Conservation (phyloP, 2,888 invertebrate genomes). For the Diplazon laetatorius region DNA sequence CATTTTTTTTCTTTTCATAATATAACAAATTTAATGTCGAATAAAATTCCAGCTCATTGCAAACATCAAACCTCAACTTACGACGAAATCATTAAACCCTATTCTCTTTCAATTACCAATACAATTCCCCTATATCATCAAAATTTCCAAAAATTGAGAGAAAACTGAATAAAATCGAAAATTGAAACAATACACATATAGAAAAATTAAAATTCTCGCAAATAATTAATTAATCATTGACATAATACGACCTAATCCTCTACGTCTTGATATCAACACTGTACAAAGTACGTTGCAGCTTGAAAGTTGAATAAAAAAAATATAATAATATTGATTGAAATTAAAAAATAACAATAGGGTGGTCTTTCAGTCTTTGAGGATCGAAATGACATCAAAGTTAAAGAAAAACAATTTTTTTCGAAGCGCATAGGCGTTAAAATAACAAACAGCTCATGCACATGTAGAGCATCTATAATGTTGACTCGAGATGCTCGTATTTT, state of each 20-base stretch:
- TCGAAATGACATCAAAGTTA: not conserved
- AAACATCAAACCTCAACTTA: too few relatives aligned
- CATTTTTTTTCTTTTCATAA: not conserved
- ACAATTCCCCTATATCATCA: too few relatives aligned
- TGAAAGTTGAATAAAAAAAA: not conserved
- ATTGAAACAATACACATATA: too few relatives aligned
- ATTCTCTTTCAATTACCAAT: too few relatives aligned
- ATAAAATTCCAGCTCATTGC: too few relatives aligned
- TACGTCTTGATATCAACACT: too few relatives aligned
- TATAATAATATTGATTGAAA: not conserved
- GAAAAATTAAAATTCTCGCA: not conserved
- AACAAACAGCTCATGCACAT: conserved; percentile 12
- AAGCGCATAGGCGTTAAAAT: conserved; percentile 16
- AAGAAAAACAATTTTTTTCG: not conserved
- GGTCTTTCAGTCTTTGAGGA: not conserved
- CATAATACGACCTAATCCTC: too few relatives aligned
- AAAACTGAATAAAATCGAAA: too few relatives aligned
- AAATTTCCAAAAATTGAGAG: too few relatives aligned
- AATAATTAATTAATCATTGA: not conserved
- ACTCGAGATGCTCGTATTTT: conserved; percentile 5
- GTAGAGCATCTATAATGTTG: conserved; percentile 16
- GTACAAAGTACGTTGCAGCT: not conserved
- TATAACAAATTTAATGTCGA: too few relatives aligned
- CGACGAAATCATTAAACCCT: too few relatives aligned
- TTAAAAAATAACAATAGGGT: not conserved